phyloP scores from a whole-genome alignment of 2,888 invertebrate species.

The Asteroscopus sphinx region DNA sequence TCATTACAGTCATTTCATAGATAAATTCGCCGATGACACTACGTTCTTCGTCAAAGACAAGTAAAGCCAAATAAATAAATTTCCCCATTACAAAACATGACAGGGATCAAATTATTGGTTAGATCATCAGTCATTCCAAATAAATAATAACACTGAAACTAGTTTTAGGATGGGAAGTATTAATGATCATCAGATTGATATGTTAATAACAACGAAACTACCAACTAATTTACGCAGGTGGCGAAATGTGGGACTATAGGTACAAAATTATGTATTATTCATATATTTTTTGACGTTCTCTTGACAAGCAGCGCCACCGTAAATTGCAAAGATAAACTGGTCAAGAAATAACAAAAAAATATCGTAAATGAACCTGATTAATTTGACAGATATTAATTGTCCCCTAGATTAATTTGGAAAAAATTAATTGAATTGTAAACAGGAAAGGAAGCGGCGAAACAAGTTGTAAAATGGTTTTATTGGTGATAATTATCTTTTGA shows the following conservation, averaged over 20 bases:
- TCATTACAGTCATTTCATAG: not conserved
- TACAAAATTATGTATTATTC: slow-evolving; percentile 1
- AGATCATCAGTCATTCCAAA: slow-evolving; percentile 17
- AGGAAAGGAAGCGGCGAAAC: slow-evolving; percentile 25
- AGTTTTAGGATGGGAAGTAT: slow-evolving; percentile 3
- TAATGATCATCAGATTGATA: slow-evolving; percentile 29
- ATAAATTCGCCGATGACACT: not conserved
- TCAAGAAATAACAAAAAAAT: slow-evolving; percentile 9
- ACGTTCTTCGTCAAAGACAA: not conserved
- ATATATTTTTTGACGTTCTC: slow-evolving; percentile 2
- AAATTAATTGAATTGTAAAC: slow-evolving; percentile 22
- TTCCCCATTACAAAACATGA: slow-evolving; percentile 8
- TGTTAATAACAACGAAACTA: not conserved
- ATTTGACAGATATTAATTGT: slow-evolving; percentile 52
- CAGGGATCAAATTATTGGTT: slow-evolving; percentile 5
- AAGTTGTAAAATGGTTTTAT: slow-evolving; percentile 38
- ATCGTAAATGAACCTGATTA: slow-evolving; percentile 38
- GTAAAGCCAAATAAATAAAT: slow-evolving; percentile 6
- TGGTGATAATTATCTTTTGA: slow-evolving; percentile 33
- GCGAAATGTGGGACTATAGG: slow-evolving; percentile 7
- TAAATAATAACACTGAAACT: slow-evolving; percentile 12
- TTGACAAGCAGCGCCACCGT: slow-evolving; percentile 3
- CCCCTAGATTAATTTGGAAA: slow-evolving; percentile 24
- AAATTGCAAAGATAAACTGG: slow-evolving; percentile 1
- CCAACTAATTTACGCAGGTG: not conserved